A percentile compares a stretch with the other conserved stretches of the same genome.
Evolutionary conservation across 1,140 invertebrate species (phyloP).

Genomic region (Nephila pilipes): DNA sequence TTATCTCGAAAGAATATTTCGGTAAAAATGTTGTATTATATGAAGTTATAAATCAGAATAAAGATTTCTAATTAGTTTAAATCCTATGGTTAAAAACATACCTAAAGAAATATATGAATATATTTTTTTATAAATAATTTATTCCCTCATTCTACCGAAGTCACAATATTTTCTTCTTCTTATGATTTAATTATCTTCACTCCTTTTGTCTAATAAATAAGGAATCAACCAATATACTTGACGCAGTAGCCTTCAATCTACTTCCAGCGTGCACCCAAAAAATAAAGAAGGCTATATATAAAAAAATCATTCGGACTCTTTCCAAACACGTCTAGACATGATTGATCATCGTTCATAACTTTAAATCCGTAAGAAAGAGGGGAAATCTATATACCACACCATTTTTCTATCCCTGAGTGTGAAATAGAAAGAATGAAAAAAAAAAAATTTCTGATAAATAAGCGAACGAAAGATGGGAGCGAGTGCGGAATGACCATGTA

Average conservation of each 20-base stretch:
- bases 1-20: too few species aligned
- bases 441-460: not conserved
- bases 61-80: too few species aligned
- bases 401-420: conserved; percentile 12
- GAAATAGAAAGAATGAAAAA: not conserved
- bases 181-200: not conserved
- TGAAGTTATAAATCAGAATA: too few species aligned
- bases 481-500: conserved; percentile 33
- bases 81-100: too few species aligned
- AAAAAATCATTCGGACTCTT: conserved; percentile 48
- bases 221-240: not conserved
- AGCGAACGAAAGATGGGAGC: not conserved
- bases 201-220: not conserved
- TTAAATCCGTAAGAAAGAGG: conserved; percentile 7
- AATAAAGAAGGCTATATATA: not conserved
- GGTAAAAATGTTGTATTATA: too few species aligned
- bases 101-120: too few species aligned
- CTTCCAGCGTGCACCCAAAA: too few species aligned
- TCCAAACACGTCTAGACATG: conserved; percentile 37
- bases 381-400: conserved; percentile 11
- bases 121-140: not conserved
- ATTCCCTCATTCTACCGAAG: not conserved
- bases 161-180: not conserved
- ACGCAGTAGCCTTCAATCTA: not conserved
- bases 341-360: conserved; percentile 61